Base-by-base conservation (phyloP, 2,113 vertebrate species). In the Upupa epops region DNA sequence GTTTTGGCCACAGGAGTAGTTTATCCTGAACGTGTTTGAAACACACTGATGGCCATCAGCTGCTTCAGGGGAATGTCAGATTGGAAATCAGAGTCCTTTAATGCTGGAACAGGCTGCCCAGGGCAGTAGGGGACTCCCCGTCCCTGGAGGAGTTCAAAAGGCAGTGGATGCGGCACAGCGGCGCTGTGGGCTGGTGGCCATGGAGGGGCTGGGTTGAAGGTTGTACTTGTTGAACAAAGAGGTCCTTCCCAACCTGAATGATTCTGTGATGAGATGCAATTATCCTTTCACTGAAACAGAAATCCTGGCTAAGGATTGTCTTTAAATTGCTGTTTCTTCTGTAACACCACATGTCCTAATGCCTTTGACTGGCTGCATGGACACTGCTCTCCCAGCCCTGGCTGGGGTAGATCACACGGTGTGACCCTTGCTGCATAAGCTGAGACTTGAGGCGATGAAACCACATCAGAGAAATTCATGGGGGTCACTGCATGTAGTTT, bases 381-480 rank as follows among this genome's bases (percentile, higher is more conserved):
- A 58, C 56, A 24, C 13, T 12, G 7, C 59, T 73, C n/a, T 54
- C 46, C 40, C 26, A 2, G 11, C 22, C 20, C 11, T 54, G 36
- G 11, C 61, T 78, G 77, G 24, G 32, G 13, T n/a, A n/a, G 46
- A 36, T 66, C 31, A 5, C 37, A 21, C 52, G 36, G 22, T 6
- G 60, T 76, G 11, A 40, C n/a, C 36, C 26, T 55, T 68, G 51
- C 65, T 81, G 17, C 36, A 8, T 42, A 25, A 37, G 63, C 32
- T 45, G 6, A 32, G 55, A 15, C 49, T 77, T 65, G 3, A 54
- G 61, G 71, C 45, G 26, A 18, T 46, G 72, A 72, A 28, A 86
- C 17, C 20, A 6, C 0, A 0, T 75, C 58, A 31, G 22, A 82
- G 40, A 48, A 56, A 20, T 1, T 51, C 6, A 60, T 69, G 45